phyloP scores from a whole-genome alignment of 2,888 invertebrate species.

The Melieria omissa region DNA sequence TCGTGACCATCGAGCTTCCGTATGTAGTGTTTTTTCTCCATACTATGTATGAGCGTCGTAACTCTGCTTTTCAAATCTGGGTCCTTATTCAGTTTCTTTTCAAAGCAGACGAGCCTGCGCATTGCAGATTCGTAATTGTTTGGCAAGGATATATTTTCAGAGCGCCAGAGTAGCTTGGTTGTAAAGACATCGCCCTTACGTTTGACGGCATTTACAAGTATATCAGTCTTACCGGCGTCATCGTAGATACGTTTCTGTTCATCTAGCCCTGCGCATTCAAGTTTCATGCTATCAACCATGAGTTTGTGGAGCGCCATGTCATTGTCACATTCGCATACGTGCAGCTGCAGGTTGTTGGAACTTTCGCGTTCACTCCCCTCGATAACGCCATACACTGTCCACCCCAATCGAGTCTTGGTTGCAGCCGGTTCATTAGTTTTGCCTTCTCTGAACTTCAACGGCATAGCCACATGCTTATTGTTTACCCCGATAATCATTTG shows the following conservation, averaged over 20 bases:
- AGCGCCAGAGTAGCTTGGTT: constrained; percentile 46
- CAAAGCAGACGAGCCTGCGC: constrained; percentile 30
- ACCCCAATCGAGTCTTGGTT: constrained; percentile 38
- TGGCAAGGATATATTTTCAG: constrained; percentile 42
- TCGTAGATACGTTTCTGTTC: neutral
- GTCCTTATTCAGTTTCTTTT: constrained; percentile 41
- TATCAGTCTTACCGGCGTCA: neutral
- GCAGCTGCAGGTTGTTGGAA: constrained; percentile 20
- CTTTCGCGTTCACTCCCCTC: neutral
- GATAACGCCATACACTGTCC: constrained; percentile 35
- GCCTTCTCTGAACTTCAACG: too few species aligned
- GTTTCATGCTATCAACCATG: constrained; percentile 27
- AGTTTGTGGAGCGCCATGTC: constrained; percentile 35
- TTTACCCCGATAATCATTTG: constrained; percentile 36
- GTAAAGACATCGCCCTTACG: constrained; percentile 30
- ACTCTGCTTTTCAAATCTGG: constrained; percentile 14
- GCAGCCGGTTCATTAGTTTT: constrained; percentile 33
- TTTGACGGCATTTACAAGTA: constrained; percentile 12
- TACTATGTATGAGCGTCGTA: constrained; percentile 24
- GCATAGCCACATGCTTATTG: constrained; percentile 34
- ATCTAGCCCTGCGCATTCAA: constrained; percentile 17
- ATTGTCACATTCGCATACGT: constrained; percentile 37
- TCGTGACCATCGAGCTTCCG: constrained; percentile 26
- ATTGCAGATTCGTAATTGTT: constrained; percentile 43
- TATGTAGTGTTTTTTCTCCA: constrained; percentile 36